A percentile compares a stretch with the other conserved stretches of the same genome.
These are phyloP conservation scores for Catharus bicknelli DNA, from an alignment of 2,113 vertebrate species.

Conservation along the genomic window DNA sequence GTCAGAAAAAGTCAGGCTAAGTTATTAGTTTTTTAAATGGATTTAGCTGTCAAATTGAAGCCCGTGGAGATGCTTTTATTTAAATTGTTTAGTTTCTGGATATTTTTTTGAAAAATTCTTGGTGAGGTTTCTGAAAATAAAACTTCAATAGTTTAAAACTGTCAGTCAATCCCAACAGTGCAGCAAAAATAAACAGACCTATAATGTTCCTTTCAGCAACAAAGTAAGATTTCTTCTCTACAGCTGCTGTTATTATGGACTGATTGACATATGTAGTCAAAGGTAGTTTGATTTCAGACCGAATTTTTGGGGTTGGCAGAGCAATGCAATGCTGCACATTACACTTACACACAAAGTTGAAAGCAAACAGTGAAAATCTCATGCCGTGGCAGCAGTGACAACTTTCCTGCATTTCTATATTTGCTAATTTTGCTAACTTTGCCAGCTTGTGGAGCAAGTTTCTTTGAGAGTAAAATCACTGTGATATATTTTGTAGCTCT, in stretches of 20 bases:
- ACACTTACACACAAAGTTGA: not conserved
- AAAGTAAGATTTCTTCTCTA: not conserved
- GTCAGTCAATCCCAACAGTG: not conserved
- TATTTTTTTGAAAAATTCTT: not conserved
- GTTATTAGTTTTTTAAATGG: not conserved
- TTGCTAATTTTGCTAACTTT: not conserved
- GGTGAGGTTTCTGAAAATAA: not conserved
- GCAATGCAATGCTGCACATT: not conserved
- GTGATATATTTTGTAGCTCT: not conserved
- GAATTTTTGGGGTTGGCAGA: not conserved
- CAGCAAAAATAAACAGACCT: not conserved
- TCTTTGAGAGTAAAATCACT: not conserved
- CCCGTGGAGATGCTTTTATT: not conserved
- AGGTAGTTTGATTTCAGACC: accelerated
- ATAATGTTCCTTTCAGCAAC: not conserved
- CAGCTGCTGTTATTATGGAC: not conserved
- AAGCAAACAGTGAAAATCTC: not conserved
- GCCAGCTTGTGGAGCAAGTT: not conserved
- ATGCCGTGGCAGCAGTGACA: not conserved
- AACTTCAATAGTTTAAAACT: not conserved
- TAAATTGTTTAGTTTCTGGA: not conserved
- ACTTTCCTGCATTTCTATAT: not conserved
- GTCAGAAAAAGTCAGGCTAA: not conserved
- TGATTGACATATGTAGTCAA: not conserved
- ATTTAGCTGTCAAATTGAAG: not conserved